Percentiles rank a stretch among this genome's conserved stretches.
phyloP scores from a whole-genome alignment of 2,888 invertebrate species.

The Galerucella nymphaeae region DNA sequence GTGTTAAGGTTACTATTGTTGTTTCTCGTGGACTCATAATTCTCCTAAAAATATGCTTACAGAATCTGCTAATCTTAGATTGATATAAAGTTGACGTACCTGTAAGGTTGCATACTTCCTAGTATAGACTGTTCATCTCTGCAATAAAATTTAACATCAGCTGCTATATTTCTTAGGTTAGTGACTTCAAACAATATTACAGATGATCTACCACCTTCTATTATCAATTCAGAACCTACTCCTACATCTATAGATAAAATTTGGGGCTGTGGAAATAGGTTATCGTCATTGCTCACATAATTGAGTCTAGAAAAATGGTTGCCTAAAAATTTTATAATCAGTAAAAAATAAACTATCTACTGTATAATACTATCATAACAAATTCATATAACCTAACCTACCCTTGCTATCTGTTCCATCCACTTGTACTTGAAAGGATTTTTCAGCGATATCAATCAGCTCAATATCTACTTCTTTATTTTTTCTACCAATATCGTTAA shows the following conservation, averaged over 20 bases:
- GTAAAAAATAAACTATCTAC: too few species aligned
- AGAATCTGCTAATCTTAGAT: not conserved
- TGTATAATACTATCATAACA: too few species aligned
- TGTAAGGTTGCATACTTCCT: slow-evolving; percentile 68
- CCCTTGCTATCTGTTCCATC: slow-evolving; percentile 57
- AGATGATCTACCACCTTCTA: slow-evolving; percentile 59
- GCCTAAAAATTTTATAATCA: slow-evolving; percentile 50
- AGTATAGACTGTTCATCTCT: slow-evolving; percentile 71
- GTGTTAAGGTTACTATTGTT: slow-evolving; percentile 66
- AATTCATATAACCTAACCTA: slow-evolving; percentile 36
- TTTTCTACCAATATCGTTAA: slow-evolving; percentile 12
- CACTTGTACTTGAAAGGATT: slow-evolving; percentile 54
- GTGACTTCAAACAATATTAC: slow-evolving; percentile 78
- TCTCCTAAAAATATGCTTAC: slow-evolving; percentile 41
- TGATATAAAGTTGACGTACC: slow-evolving; percentile 61
- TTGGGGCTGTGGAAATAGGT: slow-evolving; percentile 48
- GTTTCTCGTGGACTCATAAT: slow-evolving; percentile 67
- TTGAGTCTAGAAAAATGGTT: slow-evolving; percentile 54
- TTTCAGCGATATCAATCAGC: slow-evolving; percentile 46
- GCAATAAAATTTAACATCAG: slow-evolving; percentile 71
- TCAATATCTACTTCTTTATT: slow-evolving; percentile 51
- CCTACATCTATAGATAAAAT: slow-evolving; percentile 64
- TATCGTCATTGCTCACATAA: slow-evolving; percentile 48
- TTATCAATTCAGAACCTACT: slow-evolving; percentile 65
- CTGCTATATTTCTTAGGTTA: slow-evolving; percentile 72